A percentile compares a stretch with the other conserved stretches of the same genome.
Conservation (phyloP, 2,113 vertebrate genomes). For the Empidonax alnorum region DNA sequence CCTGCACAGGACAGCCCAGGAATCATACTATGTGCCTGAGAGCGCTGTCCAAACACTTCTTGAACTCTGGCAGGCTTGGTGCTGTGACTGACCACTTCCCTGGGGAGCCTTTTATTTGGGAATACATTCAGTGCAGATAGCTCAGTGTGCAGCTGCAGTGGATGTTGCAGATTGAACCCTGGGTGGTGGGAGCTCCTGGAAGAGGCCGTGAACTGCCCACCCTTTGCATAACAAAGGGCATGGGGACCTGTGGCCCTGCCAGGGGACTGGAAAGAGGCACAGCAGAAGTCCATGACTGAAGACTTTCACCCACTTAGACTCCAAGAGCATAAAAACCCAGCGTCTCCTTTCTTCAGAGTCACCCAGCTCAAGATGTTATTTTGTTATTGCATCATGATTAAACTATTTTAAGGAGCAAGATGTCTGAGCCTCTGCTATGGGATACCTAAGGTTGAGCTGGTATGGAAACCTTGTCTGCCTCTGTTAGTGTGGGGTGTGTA, state of each 20-base stretch:
- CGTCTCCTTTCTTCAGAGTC: neutral
- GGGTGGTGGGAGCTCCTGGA: neutral
- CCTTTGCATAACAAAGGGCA: neutral
- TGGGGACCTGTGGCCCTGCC: neutral
- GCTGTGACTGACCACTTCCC: neutral
- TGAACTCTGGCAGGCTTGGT: neutral
- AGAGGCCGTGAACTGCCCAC: neutral
- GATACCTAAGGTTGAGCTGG: neutral
- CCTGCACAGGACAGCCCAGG: neutral
- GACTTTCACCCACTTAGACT: neutral
- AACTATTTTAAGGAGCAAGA: neutral
- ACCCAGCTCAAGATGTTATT: neutral
- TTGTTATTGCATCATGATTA: neutral
- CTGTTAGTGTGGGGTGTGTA: neutral
- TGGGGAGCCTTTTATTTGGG: neutral
- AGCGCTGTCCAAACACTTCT: accelerated
- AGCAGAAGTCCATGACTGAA: neutral
- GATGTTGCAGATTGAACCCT: neutral
- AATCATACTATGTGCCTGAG: neutral
- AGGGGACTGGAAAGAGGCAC: neutral
- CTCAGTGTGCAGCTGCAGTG: neutral
- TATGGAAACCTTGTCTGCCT: neutral
- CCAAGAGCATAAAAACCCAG: neutral
- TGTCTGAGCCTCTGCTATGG: neutral
- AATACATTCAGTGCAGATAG: neutral